Evolutionary conservation across 2,797 vertebrate species (phyloP), one percentile per base, ranked within the genome.

Genomic region (Microhierax caerulescens): DNA sequence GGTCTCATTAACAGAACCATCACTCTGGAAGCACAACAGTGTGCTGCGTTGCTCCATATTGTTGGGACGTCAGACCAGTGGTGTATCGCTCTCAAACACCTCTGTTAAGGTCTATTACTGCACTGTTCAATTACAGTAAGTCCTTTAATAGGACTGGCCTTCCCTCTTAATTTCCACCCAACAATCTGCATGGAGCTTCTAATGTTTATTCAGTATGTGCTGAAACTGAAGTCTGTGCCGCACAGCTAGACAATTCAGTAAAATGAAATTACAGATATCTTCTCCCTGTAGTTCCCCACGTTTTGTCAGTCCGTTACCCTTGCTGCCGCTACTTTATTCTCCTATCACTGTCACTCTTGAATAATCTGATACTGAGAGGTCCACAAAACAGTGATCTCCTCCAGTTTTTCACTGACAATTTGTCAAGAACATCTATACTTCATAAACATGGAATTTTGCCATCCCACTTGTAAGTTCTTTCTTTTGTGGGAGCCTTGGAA

Each of bases 31-130:
- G 24, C 28, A 3, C 0, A 5, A 4, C 1, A 3, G 21, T 16
- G 11, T 22, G 0, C 3, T 18, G 8, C 3, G 1, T 12, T 30
- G 43, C 50, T 76, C 60, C 22, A 0, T 54, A 2, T 20, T 32
- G 32, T 32, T 2, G 30, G 83, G 51, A 34, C 1, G 3, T 30
- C 54, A 54, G 39, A 22, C 1, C 50, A 9, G 37, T 4, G 30
- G 25, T 7, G 28, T 51, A 5, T 43, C 2, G 0, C 51, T 15
- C 32, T 50, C 13, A 0, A 59, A 13, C 32, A 36, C 65, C 65
- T 36, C 28, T 34, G 30, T 19, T 47, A 23, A 21, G 25, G 34
- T 53, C 81, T 56, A 0, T 65, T 19, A 19, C 56, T 57, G 45
- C 54, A 34, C 20, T 24, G n/a, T 24, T 69, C 60, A 17, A 3